Percentiles rank a stretch among this genome's conserved stretches.
Conservation (phyloP, 2,888 invertebrate species). For the Cephus pulcher region DNA sequence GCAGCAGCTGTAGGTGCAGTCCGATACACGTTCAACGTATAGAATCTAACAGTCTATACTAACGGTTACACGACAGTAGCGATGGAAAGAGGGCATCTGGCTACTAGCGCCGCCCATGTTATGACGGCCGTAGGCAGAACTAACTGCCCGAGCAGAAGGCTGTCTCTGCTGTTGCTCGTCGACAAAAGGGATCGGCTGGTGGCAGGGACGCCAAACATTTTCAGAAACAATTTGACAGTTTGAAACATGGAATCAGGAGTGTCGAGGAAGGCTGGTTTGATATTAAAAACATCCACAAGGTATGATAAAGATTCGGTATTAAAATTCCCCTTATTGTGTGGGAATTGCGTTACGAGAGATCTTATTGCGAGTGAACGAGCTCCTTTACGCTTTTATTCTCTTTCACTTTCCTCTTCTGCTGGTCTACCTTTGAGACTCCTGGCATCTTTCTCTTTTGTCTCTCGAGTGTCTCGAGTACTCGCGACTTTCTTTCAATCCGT, state of each 20-base stretch:
- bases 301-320: conserved; percentile 13
- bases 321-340: conserved; percentile 15
- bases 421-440: background rate
- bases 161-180: too few species aligned
- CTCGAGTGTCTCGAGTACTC: background rate
- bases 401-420: background rate
- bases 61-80: background rate
- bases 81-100: background rate
- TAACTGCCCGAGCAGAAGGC: background rate
- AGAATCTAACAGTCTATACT: background rate
- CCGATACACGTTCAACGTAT: background rate
- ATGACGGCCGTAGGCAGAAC: background rate
- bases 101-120: background rate
- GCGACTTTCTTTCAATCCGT: background rate
- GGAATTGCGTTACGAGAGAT: conserved; percentile 2
- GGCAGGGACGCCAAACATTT: background rate
- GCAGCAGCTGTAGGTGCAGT: background rate
- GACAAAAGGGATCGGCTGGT: too few species aligned
- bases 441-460: background rate
- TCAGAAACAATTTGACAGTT: background rate
- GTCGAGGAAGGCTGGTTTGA: conserved; percentile 8
- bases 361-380: conserved; percentile 2
- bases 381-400: background rate
- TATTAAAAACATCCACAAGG: conserved; percentile 32
- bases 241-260: background rate